Conservation (phyloP, 2,113 vertebrate genomes). For the Mystacornis crossleyi region DNA sequence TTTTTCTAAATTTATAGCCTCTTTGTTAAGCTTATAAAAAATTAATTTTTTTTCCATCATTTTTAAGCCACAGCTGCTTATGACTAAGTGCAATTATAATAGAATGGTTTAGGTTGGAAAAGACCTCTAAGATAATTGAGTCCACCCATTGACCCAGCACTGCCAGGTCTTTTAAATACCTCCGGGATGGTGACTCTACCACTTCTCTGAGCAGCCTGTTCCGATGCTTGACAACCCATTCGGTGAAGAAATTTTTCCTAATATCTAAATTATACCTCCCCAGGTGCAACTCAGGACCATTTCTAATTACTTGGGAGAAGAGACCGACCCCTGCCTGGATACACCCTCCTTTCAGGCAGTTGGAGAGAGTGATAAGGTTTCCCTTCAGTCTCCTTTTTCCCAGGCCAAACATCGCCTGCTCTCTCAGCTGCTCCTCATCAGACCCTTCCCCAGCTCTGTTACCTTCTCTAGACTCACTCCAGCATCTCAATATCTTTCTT, state of each 20-base stretch:
- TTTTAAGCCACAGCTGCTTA: neutral
- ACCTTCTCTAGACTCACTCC: neutral
- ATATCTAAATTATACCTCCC: neutral
- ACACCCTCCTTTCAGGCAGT: accelerated
- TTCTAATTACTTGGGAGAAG: neutral
- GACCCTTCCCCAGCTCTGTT: accelerated
- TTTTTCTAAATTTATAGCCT: neutral
- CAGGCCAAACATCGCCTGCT: neutral
- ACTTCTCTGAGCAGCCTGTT: neutral
- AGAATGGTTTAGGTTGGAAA: neutral
- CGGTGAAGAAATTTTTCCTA: neutral
- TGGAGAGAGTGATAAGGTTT: neutral
- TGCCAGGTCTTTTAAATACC: too few species aligned
- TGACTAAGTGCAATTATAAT: neutral
- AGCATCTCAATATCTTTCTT: neutral
- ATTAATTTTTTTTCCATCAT: neutral
- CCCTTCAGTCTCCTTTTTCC: neutral
- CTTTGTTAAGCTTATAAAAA: neutral
- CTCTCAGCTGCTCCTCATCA: neutral
- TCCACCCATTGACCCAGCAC: neutral
- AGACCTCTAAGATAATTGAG: neutral
- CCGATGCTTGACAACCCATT: neutral
- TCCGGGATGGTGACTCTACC: neutral
- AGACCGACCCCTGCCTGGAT: accelerated
- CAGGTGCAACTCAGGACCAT: neutral